Conservation (phyloP, 2,888 invertebrate species). For the Trissolcus brochymenae region DNA sequence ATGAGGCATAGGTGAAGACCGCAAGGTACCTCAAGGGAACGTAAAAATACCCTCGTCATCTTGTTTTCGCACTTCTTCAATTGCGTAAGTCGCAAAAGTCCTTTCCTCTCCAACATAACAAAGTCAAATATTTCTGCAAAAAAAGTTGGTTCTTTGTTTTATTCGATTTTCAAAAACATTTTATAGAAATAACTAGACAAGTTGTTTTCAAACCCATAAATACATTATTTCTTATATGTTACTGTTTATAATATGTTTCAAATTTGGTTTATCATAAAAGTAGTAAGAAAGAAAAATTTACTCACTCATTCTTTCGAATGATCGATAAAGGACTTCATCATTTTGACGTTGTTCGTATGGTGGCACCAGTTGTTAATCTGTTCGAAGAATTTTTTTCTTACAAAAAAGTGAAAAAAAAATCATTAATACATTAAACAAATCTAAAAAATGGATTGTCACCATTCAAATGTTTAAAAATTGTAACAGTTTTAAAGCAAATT, state of each 20-base stretch:
- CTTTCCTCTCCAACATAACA: neutral
- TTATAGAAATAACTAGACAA: too few relatives aligned
- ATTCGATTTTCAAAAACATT: too few relatives aligned
- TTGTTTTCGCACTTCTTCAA: conserved; percentile 61
- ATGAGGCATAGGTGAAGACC: conserved; percentile 60
- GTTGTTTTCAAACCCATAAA: neutral
- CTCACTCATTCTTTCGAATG: conserved; percentile 14
- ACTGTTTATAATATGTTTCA: neutral
- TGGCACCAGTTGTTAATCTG: conserved; percentile 61
- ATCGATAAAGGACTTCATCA: conserved; percentile 60
- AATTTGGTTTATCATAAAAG: neutral
- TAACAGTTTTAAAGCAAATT: too few relatives aligned
- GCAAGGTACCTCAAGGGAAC: conserved; percentile 59
- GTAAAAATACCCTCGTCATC: conserved; percentile 68
- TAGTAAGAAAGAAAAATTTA: too few relatives aligned
- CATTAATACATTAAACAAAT: too few relatives aligned
- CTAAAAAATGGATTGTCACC: too few relatives aligned
- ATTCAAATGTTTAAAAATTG: too few relatives aligned
- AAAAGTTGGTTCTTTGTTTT: too few relatives aligned
- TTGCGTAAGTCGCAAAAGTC: conserved; percentile 31
- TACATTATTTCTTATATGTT: neutral
- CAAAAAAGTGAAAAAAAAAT: too few relatives aligned
- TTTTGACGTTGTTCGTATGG: conserved; percentile 58
- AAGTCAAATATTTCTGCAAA: neutral
- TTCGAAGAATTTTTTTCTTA: conserved; percentile 3